Evolutionary conservation across 2,888 invertebrate species (phyloP), one percentile per base, ranked within the genome.

Genomic region (Thumatha senex): DNA sequence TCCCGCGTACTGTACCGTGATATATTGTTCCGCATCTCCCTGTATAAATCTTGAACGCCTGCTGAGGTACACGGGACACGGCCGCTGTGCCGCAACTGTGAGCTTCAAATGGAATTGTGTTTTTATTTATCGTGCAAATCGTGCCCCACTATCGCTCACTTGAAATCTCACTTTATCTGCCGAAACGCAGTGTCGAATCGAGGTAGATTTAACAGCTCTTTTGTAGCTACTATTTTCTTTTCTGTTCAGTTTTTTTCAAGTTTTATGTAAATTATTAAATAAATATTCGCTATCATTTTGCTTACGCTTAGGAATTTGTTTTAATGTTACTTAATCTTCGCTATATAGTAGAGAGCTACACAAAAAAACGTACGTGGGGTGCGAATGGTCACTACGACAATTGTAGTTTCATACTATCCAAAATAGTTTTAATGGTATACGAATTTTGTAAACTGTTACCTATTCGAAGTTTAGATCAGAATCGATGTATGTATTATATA

Each of bases 41-140:
- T 84, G 79, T 88, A 90, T 91, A 91, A 91, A 91, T 91, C 91
- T 88, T 84, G 89, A 84, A 82, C 88, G 89, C 91, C 91, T 87
- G 91, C 91, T 91, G 91, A 89, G 91, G 90, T 89, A 90, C 91
- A 90, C 86, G 90, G 78, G 85, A 86, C 88, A 78, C 78, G 80
- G 84, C 82, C 84, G 86, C 83, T 78, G 85, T 82, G 78, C 84
- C 83, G 78, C 87, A 84, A 79, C 84, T 75, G 77, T 79, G 78
- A 76, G 86, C 86, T 84, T 89, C 88, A 88, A 89, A 89, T 89
- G 88, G 90, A 89, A 91, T 90, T 89, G 89, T 91, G 84, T 90
- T 91, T 90, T 91, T 91, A 91, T 91, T 91, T 91, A 90, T 90
- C 88, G 89, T 89, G 86, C 87, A 88, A 90, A 89, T 84, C 82